A percentile compares a stretch with the other conserved stretches of the same genome.
These are phyloP conservation scores for Dyspetes luteomarginatus DNA, from an alignment of 2,888 invertebrate genomes.

Conservation along the genomic window DNA sequence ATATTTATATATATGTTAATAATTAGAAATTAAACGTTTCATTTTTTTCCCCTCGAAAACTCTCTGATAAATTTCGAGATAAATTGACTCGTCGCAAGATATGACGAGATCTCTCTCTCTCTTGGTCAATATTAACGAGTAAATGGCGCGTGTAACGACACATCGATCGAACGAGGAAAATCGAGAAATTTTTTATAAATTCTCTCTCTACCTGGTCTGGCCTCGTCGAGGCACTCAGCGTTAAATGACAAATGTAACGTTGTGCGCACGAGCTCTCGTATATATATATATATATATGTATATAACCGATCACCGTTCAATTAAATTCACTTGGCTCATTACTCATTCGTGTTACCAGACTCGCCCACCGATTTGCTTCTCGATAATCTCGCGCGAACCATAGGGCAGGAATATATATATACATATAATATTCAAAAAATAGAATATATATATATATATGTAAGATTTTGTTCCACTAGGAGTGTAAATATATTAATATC, in stretches of 20 bases:
- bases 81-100: conserved; percentile 44
- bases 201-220: conserved; percentile 2
- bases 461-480: neutral
- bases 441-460: neutral
- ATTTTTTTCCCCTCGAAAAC: neutral
- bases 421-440: neutral
- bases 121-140: neutral
- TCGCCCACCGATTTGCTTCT: conserved; percentile 64
- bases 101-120: neutral
- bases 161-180: conserved; percentile 1
- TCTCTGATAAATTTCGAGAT: conserved; percentile 2
- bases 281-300: neutral
- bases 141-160: conserved; percentile 7
- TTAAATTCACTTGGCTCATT: conserved; percentile 65
- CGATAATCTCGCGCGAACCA: conserved; percentile 51
- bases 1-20: neutral
- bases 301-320: conserved; percentile 59
- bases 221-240: conserved; percentile 12
- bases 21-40: conserved; percentile 22
- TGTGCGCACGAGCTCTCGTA: neutral
- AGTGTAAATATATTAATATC: conserved; percentile 17
- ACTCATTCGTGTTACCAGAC: conserved; percentile 67
- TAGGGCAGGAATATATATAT: neutral
- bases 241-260: conserved; percentile 49
- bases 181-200: conserved; percentile 17